Percentiles rank a stretch among this genome's conserved stretches.
phyloP scores from a whole-genome alignment of 1,140 invertebrate genomes.

The Procambarus virginalis region DNA sequence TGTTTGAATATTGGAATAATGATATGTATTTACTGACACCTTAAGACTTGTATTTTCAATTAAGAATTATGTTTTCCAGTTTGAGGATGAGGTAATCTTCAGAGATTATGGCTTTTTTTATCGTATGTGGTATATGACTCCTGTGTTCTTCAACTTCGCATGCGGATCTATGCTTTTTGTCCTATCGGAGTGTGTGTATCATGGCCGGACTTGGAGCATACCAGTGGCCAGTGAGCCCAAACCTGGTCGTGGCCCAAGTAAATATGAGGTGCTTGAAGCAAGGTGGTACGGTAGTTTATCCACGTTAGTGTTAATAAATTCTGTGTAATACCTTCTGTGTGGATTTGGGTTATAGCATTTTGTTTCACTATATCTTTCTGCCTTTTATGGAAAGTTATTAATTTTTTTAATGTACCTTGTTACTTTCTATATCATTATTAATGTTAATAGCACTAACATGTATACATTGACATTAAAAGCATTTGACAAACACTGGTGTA shows the following conservation, averaged over 20 bases:
- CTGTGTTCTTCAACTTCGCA: constrained; percentile 89
- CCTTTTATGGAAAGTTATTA: no score
- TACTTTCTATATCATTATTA: no score
- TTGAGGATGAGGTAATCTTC: constrained; percentile 82
- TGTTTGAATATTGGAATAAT: no score
- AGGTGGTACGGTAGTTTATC: constrained; percentile 75
- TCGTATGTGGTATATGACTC: constrained; percentile 88
- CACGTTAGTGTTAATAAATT: not conserved
- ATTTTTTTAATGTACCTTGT: no score
- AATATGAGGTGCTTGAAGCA: constrained; percentile 74
- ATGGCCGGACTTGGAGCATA: constrained; percentile 93
- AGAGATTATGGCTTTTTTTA: constrained; percentile 82
- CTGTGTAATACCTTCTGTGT: no score
- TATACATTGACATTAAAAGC: no score
- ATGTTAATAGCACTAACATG: no score
- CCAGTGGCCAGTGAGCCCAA: constrained; percentile 80
- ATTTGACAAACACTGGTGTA: no score
- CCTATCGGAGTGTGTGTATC: constrained; percentile 92
- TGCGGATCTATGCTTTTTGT: constrained; percentile 90
- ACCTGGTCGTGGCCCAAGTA: constrained; percentile 87
- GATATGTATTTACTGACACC: no score
- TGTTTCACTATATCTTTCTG: no score
- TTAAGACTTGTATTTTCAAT: not conserved
- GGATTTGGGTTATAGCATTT: no score
- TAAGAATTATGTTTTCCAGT: constrained; percentile 78